These are phyloP conservation scores for Gymnarchus niloticus DNA, from an alignment of 2,113 vertebrate genomes.

Conservation along the genomic window DNA sequence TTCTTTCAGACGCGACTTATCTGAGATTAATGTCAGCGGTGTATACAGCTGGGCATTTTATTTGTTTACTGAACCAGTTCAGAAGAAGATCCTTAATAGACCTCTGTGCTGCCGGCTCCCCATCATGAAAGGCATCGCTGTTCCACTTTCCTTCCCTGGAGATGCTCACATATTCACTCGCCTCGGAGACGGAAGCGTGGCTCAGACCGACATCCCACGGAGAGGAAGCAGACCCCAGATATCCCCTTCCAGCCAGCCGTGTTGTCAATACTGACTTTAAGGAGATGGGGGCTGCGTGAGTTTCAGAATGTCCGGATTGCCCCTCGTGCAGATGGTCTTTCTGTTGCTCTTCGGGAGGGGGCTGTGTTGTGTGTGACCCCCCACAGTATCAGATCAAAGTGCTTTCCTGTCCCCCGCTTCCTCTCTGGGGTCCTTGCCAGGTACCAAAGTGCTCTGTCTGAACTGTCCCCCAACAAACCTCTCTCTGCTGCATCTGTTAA, in stretches of 20 bases:
- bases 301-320: background rate
- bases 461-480: background rate
- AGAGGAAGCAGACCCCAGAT: slow-evolving; percentile 1
- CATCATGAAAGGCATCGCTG: background rate
- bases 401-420: background rate
- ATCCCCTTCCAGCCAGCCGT: background rate
- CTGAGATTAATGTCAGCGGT: background rate
- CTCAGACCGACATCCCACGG: background rate
- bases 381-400: background rate
- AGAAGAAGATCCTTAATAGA: background rate
- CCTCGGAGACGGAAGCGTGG: background rate
- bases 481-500: no score
- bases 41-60: background rate
- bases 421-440: background rate
- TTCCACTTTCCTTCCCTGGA: background rate
- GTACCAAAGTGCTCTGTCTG: background rate
- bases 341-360: background rate
- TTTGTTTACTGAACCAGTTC: background rate
- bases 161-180: background rate
- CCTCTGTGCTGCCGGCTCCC: background rate
- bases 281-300: background rate
- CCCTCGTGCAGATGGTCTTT: background rate
- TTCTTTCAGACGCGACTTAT: background rate
- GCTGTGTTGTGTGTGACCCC: background rate
- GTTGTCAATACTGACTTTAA: background rate